A percentile compares a stretch with the other conserved stretches of the same genome.
Conservation (phyloP, 2,113 vertebrate genomes). For the Oophaga pumilio region DNA sequence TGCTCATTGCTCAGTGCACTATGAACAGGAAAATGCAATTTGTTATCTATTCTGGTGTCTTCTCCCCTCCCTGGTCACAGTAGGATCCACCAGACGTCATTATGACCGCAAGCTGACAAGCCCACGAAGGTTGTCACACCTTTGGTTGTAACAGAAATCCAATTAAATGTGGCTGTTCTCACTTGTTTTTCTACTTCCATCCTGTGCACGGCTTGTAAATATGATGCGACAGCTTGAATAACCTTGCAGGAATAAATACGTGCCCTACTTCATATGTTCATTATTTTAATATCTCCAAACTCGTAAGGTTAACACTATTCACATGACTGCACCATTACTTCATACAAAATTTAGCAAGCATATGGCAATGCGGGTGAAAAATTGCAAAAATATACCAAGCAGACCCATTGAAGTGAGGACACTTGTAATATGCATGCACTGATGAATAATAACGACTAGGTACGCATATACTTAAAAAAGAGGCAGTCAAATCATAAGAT, state of each 20-base stretch:
- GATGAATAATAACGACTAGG: no score
- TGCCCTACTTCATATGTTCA: background rate
- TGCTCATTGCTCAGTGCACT: conserved; percentile 9
- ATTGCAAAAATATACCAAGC: background rate
- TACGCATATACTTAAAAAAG: no score
- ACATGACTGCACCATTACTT: background rate
- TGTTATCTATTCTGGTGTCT: background rate
- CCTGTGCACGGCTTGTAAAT: background rate
- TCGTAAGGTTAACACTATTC: background rate
- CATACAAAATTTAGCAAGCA: background rate
- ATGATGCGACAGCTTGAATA: background rate
- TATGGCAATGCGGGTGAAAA: background rate
- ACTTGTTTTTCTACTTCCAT: background rate
- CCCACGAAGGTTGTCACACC: background rate
- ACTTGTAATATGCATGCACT: no score
- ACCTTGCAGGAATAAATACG: no score
- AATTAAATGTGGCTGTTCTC: background rate
- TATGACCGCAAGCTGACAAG: background rate
- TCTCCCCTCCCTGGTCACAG: background rate
- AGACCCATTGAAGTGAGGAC: no score
- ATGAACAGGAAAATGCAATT: background rate
- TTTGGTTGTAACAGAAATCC: background rate
- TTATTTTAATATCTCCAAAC: background rate
- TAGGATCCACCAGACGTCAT: background rate
- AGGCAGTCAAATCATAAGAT: no score